Evolutionary conservation across 2,797 vertebrate genomes (phyloP).

Genomic region (Crypturellus tataupa): DNA sequence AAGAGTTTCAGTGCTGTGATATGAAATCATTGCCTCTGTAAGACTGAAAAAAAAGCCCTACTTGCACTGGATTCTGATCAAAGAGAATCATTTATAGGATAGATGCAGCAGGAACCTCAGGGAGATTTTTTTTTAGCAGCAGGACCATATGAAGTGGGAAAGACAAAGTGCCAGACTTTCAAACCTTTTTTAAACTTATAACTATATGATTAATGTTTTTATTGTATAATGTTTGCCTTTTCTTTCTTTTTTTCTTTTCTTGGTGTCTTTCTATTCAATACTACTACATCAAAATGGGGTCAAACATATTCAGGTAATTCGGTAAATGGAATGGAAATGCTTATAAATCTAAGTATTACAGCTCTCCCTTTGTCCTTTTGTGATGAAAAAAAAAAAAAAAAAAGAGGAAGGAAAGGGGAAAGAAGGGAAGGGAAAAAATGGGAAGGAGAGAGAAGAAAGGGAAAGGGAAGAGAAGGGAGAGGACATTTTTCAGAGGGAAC

Average conservation of each 20-base stretch:
- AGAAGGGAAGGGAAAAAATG: background rate
- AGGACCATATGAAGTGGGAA: conserved; percentile 51
- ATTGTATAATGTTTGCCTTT: background rate
- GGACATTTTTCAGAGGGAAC: background rate
- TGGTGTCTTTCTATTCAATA: background rate
- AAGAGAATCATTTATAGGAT: conserved; percentile 83
- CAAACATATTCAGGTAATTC: background rate
- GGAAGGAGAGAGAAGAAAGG: background rate
- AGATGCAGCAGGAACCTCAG: conserved; percentile 67
- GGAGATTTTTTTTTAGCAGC: conserved; percentile 57
- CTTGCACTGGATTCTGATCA: conserved; percentile 78
- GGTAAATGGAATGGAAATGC: background rate
- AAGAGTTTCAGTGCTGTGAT: conserved; percentile 74
- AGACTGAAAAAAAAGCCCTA: conserved; percentile 25
- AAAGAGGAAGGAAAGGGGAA: background rate
- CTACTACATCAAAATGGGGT: conserved; percentile 8
- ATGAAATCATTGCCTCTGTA: conserved; percentile 75
- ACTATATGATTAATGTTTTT: conserved; percentile 16
- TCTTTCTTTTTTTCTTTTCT: background rate
- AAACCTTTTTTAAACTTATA: conserved; percentile 38
- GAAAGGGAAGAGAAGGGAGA: background rate
- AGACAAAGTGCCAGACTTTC: conserved; percentile 53
- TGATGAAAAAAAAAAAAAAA: background rate
- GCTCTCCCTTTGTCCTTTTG: background rate
- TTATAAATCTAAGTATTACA: background rate